These are phyloP conservation scores for Sylvicola fuscatus DNA, from an alignment of 2,888 invertebrate species.

Conservation along the genomic window DNA sequence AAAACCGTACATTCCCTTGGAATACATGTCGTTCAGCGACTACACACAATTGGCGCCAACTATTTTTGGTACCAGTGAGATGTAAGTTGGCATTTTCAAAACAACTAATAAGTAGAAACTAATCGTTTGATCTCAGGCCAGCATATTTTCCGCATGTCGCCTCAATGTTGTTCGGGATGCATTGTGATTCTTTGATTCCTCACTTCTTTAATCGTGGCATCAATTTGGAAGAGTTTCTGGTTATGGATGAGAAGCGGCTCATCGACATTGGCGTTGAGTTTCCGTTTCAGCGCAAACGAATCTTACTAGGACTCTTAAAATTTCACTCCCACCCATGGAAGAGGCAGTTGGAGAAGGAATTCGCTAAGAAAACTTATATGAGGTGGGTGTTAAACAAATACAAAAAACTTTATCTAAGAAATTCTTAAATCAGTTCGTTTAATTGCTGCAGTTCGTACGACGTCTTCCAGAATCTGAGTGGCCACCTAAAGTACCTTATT, in stretches of 20 bases:
- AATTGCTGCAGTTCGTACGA: no score
- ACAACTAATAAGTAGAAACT: not conserved
- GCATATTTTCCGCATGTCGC: conserved; percentile 21
- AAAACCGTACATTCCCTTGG: conserved; percentile 15
- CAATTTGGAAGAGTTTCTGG: conserved; percentile 18
- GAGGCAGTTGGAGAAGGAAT: not conserved
- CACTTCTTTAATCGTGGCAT: conserved; percentile 16
- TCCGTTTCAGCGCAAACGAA: conserved; percentile 18
- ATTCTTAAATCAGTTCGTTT: no score
- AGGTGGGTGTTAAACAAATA: no score
- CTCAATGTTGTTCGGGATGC: conserved; percentile 14
- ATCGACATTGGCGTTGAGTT: conserved; percentile 15
- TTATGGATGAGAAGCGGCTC: conserved; percentile 16
- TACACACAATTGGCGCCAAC: conserved; percentile 13
- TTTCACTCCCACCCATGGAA: conserved; percentile 6
- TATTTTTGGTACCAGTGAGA: conserved; percentile 1
- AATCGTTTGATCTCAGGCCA: conserved; percentile 1
- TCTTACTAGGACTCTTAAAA: conserved; percentile 19
- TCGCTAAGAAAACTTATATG: not conserved
- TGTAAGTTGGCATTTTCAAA: not conserved
- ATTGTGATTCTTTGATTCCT: conserved; percentile 13
- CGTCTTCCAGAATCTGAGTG: no score
- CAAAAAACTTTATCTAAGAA: no score
- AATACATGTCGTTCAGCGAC: conserved; percentile 17
- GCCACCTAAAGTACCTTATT: no score